These are phyloP conservation scores for Calidris pygmaea DNA, from an alignment of 2,113 vertebrate species.

Conservation along the genomic window DNA sequence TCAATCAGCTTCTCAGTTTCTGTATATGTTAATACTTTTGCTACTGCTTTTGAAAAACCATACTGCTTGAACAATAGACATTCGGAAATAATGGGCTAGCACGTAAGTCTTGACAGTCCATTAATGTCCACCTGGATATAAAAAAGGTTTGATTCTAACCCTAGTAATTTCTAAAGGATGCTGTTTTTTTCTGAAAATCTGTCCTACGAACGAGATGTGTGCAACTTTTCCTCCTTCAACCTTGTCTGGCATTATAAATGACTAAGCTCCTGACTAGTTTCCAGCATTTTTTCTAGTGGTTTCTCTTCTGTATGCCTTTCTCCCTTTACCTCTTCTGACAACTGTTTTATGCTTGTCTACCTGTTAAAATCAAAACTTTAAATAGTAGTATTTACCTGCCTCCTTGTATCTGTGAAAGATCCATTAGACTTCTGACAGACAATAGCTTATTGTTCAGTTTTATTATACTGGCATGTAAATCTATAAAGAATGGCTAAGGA, in stretches of 20 bases:
- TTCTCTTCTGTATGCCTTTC: not conserved
- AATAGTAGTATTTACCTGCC: not conserved
- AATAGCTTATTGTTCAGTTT: not conserved
- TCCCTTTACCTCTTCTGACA: not conserved
- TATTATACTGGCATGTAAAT: not conserved
- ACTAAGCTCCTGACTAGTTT: not conserved
- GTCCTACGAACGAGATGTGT: rapidly evolving
- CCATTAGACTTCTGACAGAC: not conserved
- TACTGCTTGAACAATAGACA: not conserved
- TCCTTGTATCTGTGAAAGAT: not conserved
- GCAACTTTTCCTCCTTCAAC: not conserved
- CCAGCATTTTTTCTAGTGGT: not conserved
- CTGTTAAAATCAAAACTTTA: not conserved
- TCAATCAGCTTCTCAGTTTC: not conserved
- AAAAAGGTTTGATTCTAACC: not conserved
- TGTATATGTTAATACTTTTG: not conserved
- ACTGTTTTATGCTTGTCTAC: constrained; percentile 11
- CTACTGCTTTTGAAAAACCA: not conserved
- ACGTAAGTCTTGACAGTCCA: not conserved
- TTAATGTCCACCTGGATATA: not conserved
- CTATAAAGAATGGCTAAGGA: not conserved
- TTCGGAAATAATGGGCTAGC: not conserved
- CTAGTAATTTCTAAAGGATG: not conserved
- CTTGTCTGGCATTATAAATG: not conserved
- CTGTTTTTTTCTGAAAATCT: not conserved